Percentiles rank a stretch among this genome's conserved stretches.
phyloP scores from a whole-genome alignment of 2,113 vertebrate species.

The Monopterus albus region DNA sequence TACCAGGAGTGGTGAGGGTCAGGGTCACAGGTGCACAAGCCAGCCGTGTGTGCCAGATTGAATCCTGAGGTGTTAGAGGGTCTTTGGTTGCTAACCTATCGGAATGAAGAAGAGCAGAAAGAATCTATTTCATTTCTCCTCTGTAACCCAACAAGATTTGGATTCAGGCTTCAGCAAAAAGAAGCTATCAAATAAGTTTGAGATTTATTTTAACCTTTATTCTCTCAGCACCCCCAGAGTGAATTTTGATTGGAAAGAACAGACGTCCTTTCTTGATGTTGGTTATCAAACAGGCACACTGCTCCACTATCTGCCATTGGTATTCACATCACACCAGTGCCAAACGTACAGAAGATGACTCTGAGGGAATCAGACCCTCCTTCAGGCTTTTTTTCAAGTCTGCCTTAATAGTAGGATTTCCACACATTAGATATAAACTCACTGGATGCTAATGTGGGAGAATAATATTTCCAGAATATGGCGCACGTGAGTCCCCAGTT shows the following conservation, averaged over 20 bases:
- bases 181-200: slow-evolving; percentile 15
- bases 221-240: background rate
- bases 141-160: background rate
- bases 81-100: slow-evolving; percentile 24
- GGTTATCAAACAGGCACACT: slow-evolving; percentile 19
- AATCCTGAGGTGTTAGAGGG: slow-evolving; percentile 35
- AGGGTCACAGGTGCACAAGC: slow-evolving; percentile 59
- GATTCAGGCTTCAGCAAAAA: slow-evolving; percentile 18
- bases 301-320: slow-evolving; percentile 25
- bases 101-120: slow-evolving; percentile 29
- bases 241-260: slow-evolving; percentile 8
- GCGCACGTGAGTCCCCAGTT: slow-evolving; percentile 57
- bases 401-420: slow-evolving; percentile 70
- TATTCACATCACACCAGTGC: slow-evolving; percentile 61
- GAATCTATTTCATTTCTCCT: slow-evolving; percentile 16
- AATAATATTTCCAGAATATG: slow-evolving; percentile 57
- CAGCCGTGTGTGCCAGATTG: slow-evolving; percentile 50
- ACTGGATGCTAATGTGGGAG: slow-evolving; percentile 49
- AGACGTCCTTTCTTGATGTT: background rate
- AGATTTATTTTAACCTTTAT: background rate
- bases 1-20: slow-evolving; percentile 30
- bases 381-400: slow-evolving; percentile 58
- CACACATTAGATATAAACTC: slow-evolving; percentile 60
- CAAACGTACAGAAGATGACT: slow-evolving; percentile 42
- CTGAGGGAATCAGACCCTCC: slow-evolving; percentile 57